Conservation (phyloP, 92 coral and sea anemone genomes). For the Parazoanthus swiftii region DNA sequence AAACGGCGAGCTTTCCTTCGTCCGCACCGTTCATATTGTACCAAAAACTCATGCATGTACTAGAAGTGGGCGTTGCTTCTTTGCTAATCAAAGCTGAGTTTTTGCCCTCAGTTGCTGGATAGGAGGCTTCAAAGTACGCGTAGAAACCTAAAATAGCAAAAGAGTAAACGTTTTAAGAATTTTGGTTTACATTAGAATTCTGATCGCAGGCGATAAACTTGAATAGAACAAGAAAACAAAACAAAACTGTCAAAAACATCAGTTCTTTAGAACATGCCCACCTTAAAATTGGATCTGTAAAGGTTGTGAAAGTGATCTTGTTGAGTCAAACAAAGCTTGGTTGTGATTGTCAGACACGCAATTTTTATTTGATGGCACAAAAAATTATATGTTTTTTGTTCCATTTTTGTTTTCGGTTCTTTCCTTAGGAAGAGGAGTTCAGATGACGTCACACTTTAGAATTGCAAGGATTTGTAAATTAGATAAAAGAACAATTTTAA, state of each 20-base stretch:
- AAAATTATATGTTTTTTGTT: too few relatives aligned
- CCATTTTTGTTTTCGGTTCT: too few relatives aligned
- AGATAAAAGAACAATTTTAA: too few relatives aligned
- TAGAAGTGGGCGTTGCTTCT: constrained; percentile 17
- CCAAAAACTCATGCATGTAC: constrained; percentile 31
- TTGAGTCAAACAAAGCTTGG: too few relatives aligned
- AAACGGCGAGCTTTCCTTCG: not conserved
- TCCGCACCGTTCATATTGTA: constrained; percentile 28
- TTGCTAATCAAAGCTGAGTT: not conserved
- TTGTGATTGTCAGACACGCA: too few relatives aligned
- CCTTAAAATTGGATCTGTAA: not conserved
- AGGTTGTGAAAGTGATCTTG: too few relatives aligned
- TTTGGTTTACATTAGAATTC: too few relatives aligned
- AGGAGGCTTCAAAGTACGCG: constrained; percentile 27
- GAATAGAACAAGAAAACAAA: not conserved
- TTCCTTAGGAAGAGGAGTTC: too few relatives aligned
- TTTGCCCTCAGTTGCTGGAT: constrained; percentile 11
- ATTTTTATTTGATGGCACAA: too few relatives aligned
- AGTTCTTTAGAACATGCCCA: not conserved
- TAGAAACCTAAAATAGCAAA: not conserved
- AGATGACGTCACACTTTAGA: too few relatives aligned
- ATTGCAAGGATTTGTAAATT: too few relatives aligned
- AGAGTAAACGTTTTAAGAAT: not conserved
- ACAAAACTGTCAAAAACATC: too few relatives aligned
- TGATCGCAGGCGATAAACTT: not conserved